Evolutionary conservation across 2,113 vertebrate species (phyloP), one percentile per base, ranked within the genome.

Genomic region (Sterrhoptilus dennistouni): DNA sequence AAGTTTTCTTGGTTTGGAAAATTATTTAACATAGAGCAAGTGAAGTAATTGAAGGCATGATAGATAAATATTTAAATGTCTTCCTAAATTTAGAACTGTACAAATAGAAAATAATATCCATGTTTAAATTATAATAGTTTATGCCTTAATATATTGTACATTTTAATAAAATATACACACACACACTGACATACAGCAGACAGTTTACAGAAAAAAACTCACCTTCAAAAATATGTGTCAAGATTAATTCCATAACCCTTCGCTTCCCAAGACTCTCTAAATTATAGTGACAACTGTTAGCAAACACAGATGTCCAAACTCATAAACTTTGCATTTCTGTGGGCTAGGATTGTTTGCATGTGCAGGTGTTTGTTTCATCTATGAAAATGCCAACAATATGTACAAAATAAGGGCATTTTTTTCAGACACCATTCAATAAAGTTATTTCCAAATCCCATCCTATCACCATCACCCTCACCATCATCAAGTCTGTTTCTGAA

Each of bases 291-390:
- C 91, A 95, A 97, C 88, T 95, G 76, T 80, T 88, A 93, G 79
- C 83, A 97, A 97, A 97, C 91, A 93, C 89, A 96, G 94, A 93
- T 96, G 92, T 97, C 93, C 89, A 95, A 90, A 90, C 83, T 95
- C 94, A 96, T 97, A 96, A 96, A 92, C 75, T 93, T 96, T 92
- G 79, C 53, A 74, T 95, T 94, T 92, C 77, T 88, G 78, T 59
- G 59, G 61, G 38, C 59, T 77, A 88, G n/a, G 75, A 74, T 33
- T 93, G 53, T 60, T 87, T 92, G 45, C 83, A 66, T 1, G 0
- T 95, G 71, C 87, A 96, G 92, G 85, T 96, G 93, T 74, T 95
- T 83, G 14, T 79, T 96, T 92, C 85, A 81, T 74, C 90, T 94
- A 70, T 29, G 68, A 94, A 96, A 93, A 94, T 74, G 24, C 42